Percentiles rank a stretch among this genome's conserved stretches.
These are phyloP conservation scores for Scaptomyza pallida DNA, from an alignment of 1,140 invertebrate genomes.

Conservation along the genomic window DNA sequence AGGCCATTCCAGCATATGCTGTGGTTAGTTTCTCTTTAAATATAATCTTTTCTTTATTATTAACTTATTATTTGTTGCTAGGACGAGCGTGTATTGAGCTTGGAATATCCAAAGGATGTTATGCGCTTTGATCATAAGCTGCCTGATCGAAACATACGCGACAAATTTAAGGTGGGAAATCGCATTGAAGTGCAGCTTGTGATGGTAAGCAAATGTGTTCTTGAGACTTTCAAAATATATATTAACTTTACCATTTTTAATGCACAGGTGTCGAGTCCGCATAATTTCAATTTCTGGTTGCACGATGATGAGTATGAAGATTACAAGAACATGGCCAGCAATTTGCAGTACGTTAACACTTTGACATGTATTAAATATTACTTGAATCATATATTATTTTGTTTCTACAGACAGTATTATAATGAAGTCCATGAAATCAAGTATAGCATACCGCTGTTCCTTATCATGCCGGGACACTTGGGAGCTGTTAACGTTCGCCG, in stretches of 20 bases:
- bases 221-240: not conserved
- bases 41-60: not conserved
- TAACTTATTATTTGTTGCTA: slow-evolving; percentile 8
- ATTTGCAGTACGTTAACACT: slow-evolving; percentile 67
- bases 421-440: not conserved
- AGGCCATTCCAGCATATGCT: slow-evolving; percentile 24
- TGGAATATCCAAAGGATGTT: slow-evolving; percentile 60
- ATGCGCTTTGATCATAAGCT: slow-evolving; percentile 48
- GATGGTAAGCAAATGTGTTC: not conserved
- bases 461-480: slow-evolving; percentile 60
- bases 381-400: not conserved
- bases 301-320: slow-evolving; percentile 49
- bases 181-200: slow-evolving; percentile 36
- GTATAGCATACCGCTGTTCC: slow-evolving; percentile 47
- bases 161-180: slow-evolving; percentile 5
- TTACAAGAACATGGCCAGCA: slow-evolving; percentile 37
- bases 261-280: slow-evolving; percentile 56
- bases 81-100: slow-evolving; percentile 45
- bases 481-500: slow-evolving; percentile 36
- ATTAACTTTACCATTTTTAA: not conserved
- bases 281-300: slow-evolving; percentile 68
- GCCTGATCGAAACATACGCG: slow-evolving; percentile 9
- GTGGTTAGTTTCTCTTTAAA: not conserved
- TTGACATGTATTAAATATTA: not conserved
- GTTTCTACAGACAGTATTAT: slow-evolving; percentile 38